phyloP scores from a whole-genome alignment of 2,797 vertebrate genomes.

The Smutsia temminckii region DNA sequence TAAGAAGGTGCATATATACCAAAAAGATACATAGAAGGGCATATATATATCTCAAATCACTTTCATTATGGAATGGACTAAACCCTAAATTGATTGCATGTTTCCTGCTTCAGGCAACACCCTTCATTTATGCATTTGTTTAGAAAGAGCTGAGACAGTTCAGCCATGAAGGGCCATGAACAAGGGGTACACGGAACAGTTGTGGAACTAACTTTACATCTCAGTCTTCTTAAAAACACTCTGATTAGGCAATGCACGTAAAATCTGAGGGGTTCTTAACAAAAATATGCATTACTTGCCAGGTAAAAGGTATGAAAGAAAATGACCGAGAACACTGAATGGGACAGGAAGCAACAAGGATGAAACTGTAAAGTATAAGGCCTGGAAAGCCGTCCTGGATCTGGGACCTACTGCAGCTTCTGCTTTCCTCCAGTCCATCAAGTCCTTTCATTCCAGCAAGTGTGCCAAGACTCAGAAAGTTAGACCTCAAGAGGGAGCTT shows the following conservation, averaged over 20 bases:
- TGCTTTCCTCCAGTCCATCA: neutral
- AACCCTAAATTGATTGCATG: neutral
- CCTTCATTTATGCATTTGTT: neutral
- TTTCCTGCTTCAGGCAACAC: neutral
- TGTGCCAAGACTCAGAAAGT: neutral
- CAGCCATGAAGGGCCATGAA: neutral
- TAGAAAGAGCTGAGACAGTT: neutral
- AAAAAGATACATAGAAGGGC: neutral
- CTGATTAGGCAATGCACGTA: neutral
- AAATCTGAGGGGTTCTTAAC: neutral
- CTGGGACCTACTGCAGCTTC: neutral
- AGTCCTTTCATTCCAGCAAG: neutral
- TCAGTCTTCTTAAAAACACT: neutral
- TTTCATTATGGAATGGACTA: neutral
- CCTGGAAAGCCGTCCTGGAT: neutral
- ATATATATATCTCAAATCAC: neutral
- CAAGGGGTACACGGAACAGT: neutral
- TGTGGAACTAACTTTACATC: neutral
- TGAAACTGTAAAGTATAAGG: neutral
- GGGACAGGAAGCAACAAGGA: accelerated
- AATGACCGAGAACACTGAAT: neutral
- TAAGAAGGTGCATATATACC: neutral
- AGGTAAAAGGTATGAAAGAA: neutral
- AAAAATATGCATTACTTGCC: neutral
- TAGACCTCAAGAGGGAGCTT: neutral